Evolutionary conservation across 2,113 vertebrate genomes (phyloP), one percentile per base, ranked within the genome.

Genomic region (Chrysemys picta): DNA sequence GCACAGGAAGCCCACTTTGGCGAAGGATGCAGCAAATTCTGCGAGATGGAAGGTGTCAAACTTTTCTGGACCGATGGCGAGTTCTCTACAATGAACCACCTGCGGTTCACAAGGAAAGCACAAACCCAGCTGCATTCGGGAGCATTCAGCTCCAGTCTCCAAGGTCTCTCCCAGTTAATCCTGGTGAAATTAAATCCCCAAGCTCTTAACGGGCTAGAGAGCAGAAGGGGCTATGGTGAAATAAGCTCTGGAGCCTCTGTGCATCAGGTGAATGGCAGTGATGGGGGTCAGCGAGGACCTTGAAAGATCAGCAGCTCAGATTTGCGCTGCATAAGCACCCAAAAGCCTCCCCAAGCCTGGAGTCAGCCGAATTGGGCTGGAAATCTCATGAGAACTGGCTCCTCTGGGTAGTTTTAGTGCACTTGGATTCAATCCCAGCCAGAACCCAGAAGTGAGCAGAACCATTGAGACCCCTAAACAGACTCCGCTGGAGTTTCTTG

Each of bases 261-360:
- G n/a, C 0, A 0, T 19, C 0, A 1, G 54, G 53, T 5, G 4
- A 72, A 29, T 89, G 62, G 38, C 17, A 84, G 24, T 57, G 47
- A 12, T 17, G 50, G 80, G n/a, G 52, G 49, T 35, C 10, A 17
- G 22, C 6, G 4, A 31, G 10, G 53, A 10, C 8, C 72, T 54
- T 1, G 3, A 0, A 75, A 49, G n/a, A 75, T 14, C 3, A 2
- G 42, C 80, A 38, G 65, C 19, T 83, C 19, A 4, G 35, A 47
- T 8, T 13, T 2, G 45, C 47, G 49, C 29, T 62, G 79, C 49
- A 35, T 7, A 79, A 31, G 45, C 29, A 75, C 21, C 22, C 38
- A 10, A 42, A 38, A 72, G 16, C 65, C n/a, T 35, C 62, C 62
- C 31, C 62, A 3, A 17, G 35, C 50, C 79, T 49, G 10, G 50